These are phyloP conservation scores for Capitulum mitella DNA, from an alignment of 2,888 invertebrate species.

Conservation along the genomic window DNA sequence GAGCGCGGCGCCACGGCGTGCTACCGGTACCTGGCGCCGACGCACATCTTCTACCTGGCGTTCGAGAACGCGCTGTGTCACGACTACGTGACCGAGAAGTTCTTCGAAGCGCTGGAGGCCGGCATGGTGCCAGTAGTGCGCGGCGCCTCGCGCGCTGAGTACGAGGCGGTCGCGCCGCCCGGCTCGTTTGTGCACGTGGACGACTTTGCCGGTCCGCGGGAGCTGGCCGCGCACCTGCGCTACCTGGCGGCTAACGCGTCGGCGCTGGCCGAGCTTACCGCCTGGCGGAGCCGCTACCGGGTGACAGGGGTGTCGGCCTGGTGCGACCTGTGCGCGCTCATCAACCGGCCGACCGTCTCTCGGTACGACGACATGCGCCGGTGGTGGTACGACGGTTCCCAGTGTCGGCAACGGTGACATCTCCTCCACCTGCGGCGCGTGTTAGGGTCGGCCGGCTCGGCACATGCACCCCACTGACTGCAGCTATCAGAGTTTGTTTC, in stretches of 20 bases:
- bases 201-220: conserved; percentile 25
- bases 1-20: neutral
- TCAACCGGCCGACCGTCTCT: neutral
- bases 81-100: conserved; percentile 14
- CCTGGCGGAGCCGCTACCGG: neutral
- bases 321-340: neutral
- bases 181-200: conserved; percentile 29
- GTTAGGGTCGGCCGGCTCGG: too few species aligned
- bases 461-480: too few species aligned
- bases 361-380: neutral
- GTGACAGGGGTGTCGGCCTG: neutral
- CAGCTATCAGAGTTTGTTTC: too few species aligned
- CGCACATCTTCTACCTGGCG: neutral
- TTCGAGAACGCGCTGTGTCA: conserved; percentile 1
- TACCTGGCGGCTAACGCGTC: neutral
- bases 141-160: conserved; percentile 16
- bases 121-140: conserved; percentile 27
- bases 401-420: too few species aligned
- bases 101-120: neutral
- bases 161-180: conserved; percentile 18
- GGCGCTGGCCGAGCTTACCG: neutral
- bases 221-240: conserved; percentile 27
- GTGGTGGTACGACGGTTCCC: neutral
- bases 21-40: neutral
- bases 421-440: too few species aligned